These are phyloP conservation scores for Gila robusta DNA, from an alignment of 2,797 vertebrate genomes.

Conservation along the genomic window DNA sequence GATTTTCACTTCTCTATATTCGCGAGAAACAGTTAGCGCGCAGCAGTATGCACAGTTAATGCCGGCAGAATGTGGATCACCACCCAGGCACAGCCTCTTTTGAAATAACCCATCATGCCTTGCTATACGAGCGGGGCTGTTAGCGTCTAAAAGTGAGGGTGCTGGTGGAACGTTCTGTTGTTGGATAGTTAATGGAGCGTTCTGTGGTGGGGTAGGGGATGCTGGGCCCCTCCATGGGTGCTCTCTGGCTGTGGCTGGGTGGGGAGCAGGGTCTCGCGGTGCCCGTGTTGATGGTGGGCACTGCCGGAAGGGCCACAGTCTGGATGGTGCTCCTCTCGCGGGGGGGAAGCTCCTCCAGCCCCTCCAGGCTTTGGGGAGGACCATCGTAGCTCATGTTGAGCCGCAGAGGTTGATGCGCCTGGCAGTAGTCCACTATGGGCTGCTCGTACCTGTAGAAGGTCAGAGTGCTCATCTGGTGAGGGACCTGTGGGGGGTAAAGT, in stretches of 20 bases:
- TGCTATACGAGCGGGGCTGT: conserved; percentile 15
- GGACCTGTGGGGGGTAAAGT: conserved; percentile 79
- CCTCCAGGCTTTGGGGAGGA: conserved; percentile 79
- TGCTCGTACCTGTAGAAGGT: conserved; percentile 96
- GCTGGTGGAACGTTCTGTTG: conserved; percentile 73
- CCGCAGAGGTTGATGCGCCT: conserved; percentile 94
- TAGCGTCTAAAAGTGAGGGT: conserved; percentile 84
- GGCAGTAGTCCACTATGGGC: conserved; percentile 95
- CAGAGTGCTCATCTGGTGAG: conserved; percentile 93
- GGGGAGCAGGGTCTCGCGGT: conserved; percentile 71
- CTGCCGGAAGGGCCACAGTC: conserved; percentile 79
- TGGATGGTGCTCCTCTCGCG: conserved; percentile 81
- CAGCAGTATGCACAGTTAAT: conserved; percentile 22
- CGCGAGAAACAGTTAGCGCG: conserved; percentile 7
- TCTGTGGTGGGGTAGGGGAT: conserved; percentile 70
- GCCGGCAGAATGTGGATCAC: conserved; percentile 5
- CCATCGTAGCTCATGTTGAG: conserved; percentile 92
- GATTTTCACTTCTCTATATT: conserved; percentile 33
- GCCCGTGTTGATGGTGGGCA: conserved; percentile 72
- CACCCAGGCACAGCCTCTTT: conserved; percentile 15
- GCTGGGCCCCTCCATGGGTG: conserved; percentile 70
- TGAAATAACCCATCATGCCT: conserved; percentile 17
- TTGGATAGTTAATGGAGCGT: conserved; percentile 71
- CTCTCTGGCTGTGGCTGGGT: conserved; percentile 73
- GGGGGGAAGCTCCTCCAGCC: conserved; percentile 76